phyloP scores from a whole-genome alignment of 1,140 invertebrate species.

The Luehdorfia chinensis region DNA sequence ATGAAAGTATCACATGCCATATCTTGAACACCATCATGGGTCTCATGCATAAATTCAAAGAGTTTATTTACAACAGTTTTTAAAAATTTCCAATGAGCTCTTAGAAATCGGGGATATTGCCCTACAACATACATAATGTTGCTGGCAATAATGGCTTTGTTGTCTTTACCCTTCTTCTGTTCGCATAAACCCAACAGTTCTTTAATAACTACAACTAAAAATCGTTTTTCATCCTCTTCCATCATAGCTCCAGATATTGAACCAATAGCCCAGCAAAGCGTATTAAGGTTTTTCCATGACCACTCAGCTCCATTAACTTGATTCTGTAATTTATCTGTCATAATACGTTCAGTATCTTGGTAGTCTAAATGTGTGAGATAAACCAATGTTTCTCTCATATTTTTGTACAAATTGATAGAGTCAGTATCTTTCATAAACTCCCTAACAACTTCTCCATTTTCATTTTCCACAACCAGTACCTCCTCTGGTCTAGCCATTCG shows the following conservation, averaged over 20 bases:
- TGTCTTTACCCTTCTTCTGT: constrained; percentile 99
- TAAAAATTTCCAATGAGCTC: constrained; percentile 99
- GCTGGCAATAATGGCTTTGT: constrained; percentile 99
- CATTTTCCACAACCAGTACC: constrained; percentile 99
- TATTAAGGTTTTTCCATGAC: constrained; percentile 99
- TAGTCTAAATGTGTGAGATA: constrained; percentile 99
- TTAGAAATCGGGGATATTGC: constrained; percentile 98
- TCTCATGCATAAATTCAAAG: constrained; percentile 99
- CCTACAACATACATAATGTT: constrained; percentile 99
- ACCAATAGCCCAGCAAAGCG: constrained; percentile 99
- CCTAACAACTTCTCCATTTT: constrained; percentile 99
- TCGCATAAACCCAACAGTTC: constrained; percentile 98
- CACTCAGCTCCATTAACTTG: constrained; percentile 99
- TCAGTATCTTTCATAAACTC: constrained; percentile 99
- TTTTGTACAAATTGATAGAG: constrained; percentile 99
- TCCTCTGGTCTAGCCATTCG: constrained; percentile 99
- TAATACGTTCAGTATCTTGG: constrained; percentile 97
- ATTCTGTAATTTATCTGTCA: constrained; percentile 99
- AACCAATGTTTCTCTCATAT: constrained; percentile 99
- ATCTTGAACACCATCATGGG: constrained; percentile 99
- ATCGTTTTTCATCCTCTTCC: constrained; percentile 99
- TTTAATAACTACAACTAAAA: constrained; percentile 99
- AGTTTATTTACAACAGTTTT: constrained; percentile 99
- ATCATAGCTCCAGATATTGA: constrained; percentile 99
- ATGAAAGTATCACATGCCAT: constrained; percentile 99